A percentile compares a stretch with the other conserved stretches of the same genome.
phyloP scores from a whole-genome alignment of 2,888 invertebrate genomes.

The Epinotia demarniana region DNA sequence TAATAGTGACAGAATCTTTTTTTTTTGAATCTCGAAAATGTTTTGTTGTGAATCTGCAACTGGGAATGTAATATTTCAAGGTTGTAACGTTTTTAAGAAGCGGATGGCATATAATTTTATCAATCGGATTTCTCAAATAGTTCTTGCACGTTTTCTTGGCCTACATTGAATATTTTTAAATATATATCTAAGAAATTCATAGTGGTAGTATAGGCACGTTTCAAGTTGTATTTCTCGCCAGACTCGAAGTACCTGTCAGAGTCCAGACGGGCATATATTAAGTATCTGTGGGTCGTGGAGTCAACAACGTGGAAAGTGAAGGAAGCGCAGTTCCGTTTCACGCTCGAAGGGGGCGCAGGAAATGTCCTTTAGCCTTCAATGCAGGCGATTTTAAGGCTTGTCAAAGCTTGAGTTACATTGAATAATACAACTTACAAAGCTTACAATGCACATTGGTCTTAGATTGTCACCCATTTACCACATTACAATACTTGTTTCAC shows the following conservation, averaged over 20 bases:
- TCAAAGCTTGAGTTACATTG: not conserved
- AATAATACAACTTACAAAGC: not conserved
- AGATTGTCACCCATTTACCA: not conserved
- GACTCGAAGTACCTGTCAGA: not conserved
- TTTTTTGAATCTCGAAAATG: conserved; percentile 10
- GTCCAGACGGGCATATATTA: conserved; percentile 52
- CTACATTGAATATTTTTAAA: not conserved
- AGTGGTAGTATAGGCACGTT: not conserved
- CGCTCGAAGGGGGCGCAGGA: conserved; percentile 55
- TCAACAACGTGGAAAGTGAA: conserved; percentile 69
- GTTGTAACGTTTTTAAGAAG: not conserved
- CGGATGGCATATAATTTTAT: not conserved
- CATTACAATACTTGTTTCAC: conserved; percentile 1
- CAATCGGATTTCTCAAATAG: not conserved
- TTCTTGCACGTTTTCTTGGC: not conserved
- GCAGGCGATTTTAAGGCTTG: conserved; percentile 7
- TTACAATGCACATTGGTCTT: not conserved
- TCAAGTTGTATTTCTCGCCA: not conserved
- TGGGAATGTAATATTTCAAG: not conserved
- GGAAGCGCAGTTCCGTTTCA: conserved; percentile 73
- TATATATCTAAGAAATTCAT: not conserved
- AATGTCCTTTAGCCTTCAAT: conserved; percentile 48
- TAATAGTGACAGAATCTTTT: not conserved
- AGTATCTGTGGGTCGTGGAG: conserved; percentile 52
- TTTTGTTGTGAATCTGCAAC: not conserved